These are phyloP conservation scores for Xanthia icteritia DNA, from an alignment of 2,888 invertebrate genomes.

Conservation along the genomic window DNA sequence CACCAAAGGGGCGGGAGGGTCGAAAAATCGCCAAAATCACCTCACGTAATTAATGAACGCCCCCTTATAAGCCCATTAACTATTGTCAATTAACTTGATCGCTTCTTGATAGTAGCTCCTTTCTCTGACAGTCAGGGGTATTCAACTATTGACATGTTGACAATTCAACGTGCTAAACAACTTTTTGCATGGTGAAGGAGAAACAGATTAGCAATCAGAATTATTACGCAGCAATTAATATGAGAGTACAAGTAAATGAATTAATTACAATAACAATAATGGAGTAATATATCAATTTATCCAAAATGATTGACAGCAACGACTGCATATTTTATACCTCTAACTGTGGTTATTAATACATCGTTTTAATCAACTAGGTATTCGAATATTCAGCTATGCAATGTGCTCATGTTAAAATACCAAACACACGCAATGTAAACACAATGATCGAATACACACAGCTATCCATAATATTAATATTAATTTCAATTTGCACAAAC, in stretches of 20 bases:
- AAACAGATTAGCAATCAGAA: neutral
- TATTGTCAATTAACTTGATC: too few relatives aligned
- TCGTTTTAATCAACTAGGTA: conserved; percentile 49
- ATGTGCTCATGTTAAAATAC: conserved; percentile 61
- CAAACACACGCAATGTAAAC: conserved; percentile 53
- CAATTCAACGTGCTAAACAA: neutral
- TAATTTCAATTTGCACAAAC: conserved; percentile 70
- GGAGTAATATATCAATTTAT: conserved; percentile 3
- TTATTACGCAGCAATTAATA: conserved; percentile 4
- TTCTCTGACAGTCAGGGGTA: neutral
- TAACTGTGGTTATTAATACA: conserved; percentile 26
- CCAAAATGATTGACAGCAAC: conserved; percentile 18
- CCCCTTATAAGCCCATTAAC: neutral
- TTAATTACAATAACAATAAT: conserved; percentile 11
- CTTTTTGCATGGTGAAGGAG: neutral
- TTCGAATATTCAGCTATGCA: conserved; percentile 56
- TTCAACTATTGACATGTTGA: neutral
- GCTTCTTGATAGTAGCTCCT: neutral
- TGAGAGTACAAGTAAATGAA: conserved; percentile 5
- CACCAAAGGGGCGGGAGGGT: too few relatives aligned
- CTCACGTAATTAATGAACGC: too few relatives aligned
- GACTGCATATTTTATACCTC: conserved; percentile 34
- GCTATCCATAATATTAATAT: conserved; percentile 66
- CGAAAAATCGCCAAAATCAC: too few relatives aligned
- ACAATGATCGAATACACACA: conserved; percentile 49